Base-by-base conservation (phyloP, 2,888 invertebrate species). In the Mesopsocus fuscifrons region DNA sequence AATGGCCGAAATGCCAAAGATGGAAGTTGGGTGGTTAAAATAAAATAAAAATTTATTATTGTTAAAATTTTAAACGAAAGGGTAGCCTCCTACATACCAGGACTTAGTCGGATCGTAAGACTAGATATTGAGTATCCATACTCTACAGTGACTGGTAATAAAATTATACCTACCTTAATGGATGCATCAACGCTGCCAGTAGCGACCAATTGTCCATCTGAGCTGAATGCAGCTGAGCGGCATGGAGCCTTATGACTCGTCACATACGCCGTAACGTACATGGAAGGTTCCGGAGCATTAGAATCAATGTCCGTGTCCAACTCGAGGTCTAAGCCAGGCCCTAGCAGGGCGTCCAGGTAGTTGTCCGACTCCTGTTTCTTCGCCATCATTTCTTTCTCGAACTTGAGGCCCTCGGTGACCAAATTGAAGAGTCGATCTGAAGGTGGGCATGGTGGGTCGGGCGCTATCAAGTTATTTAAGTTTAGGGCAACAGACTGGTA, bases 121-220 rank as follows among this genome's bases (percentile, higher is more conserved):
- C n/a, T n/a, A n/a, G n/a, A n/a, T n/a, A n/a, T n/a, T n/a, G n/a
- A n/a, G n/a, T n/a, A n/a, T n/a, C n/a, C n/a, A n/a, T n/a, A n/a
- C n/a, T n/a, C n/a, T n/a, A n/a, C n/a, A n/a, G n/a, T n/a, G n/a
- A n/a, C n/a, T n/a, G n/a, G n/a, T n/a, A n/a, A n/a, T n/a, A n/a
- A n/a, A n/a, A n/a, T n/a, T n/a, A n/a, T n/a, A 47, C 43, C 47
- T 53, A 77, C 79, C 68, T 98, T 98, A 45, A 98, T 98, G 49
- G 95, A 95, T 2, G 97, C 91, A 62, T 98, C 98, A 1, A 89
- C 91, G 51, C 95, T 95, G 11, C 97, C 98, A 0, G 97, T 98
- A 0, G 98, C 98, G 9, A 97, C 88, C 1, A 98, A 65, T 50
- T 92, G 88, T 0, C 97, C 97, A 62, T 94, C 94, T 6, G 74